Percentiles rank a stretch among this genome's conserved stretches.
Evolutionary conservation across 2,113 vertebrate genomes (phyloP).

Genomic region (Hydrolagus affinis): DNA sequence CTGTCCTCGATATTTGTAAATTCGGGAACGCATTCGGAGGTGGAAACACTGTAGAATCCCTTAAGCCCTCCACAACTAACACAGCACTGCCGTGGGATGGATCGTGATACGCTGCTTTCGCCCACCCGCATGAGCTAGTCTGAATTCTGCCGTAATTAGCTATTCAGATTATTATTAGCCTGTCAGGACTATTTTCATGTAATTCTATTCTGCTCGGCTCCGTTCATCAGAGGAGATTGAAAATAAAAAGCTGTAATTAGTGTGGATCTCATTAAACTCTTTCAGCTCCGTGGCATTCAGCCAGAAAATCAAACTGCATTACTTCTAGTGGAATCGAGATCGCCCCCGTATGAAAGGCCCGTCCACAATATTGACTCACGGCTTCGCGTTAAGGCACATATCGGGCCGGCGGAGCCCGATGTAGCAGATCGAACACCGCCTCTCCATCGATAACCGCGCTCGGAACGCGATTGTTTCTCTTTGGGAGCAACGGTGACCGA

Average conservation of each 20-base stretch:
- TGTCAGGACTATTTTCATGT: slow-evolving; percentile 20
- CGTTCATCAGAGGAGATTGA: slow-evolving; percentile 47
- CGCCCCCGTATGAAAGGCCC: background rate
- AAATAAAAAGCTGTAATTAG: slow-evolving; percentile 72
- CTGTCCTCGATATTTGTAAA: background rate
- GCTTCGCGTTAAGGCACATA: background rate
- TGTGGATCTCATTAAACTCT: slow-evolving; percentile 68
- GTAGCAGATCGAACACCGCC: background rate
- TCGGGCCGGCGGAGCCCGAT: background rate
- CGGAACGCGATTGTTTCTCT: background rate
- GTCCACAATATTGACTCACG: background rate
- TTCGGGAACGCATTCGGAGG: background rate
- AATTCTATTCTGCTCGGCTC: slow-evolving; percentile 37
- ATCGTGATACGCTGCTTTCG: background rate
- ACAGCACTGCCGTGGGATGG: background rate
- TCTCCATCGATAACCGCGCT: background rate
- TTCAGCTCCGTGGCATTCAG: slow-evolving; percentile 14
- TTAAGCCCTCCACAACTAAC: background rate
- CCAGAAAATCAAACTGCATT: slow-evolving; percentile 30
- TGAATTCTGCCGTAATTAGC: background rate
- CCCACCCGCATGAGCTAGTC: background rate
- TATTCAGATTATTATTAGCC: slow-evolving; percentile 22
- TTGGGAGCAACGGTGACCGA: background rate
- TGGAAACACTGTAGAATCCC: background rate
- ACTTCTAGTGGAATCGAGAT: slow-evolving; percentile 21